Conservation (phyloP, 2,888 invertebrate species). For the Barypeithes pellucidus region DNA sequence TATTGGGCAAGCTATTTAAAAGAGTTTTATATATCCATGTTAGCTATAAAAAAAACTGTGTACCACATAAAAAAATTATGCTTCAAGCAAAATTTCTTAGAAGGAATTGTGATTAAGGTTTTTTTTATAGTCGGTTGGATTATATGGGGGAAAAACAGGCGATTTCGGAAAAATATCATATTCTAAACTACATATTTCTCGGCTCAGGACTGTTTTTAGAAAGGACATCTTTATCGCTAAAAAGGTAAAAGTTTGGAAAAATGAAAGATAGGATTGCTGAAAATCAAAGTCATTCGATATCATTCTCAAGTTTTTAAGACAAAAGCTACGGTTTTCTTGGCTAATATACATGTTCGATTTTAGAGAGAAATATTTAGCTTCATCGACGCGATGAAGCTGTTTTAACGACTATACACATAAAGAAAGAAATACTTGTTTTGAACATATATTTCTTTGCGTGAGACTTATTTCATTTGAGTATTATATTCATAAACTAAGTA, state of each 20-base stretch:
- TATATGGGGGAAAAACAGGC: neutral
- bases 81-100: too few species aligned
- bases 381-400: too few species aligned
- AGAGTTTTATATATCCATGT: neutral
- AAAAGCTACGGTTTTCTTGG: too few species aligned
- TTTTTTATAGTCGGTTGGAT: neutral
- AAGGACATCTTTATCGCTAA: neutral
- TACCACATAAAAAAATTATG: too few species aligned
- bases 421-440: too few species aligned
- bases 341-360: too few species aligned
- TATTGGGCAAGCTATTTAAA: slow-evolving; percentile 46
- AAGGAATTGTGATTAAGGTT: neutral
- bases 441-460: too few species aligned
- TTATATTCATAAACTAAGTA: too few species aligned
- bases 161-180: neutral
- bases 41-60: neutral
- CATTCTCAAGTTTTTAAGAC: neutral
- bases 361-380: too few species aligned
- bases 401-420: too few species aligned
- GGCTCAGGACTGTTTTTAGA: neutral
- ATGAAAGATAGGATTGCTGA: neutral
- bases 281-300: neutral
- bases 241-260: neutral
- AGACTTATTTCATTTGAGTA: too few species aligned
- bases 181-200: slow-evolving; percentile 16